These are phyloP conservation scores for Tiaroga cobitis DNA, from an alignment of 2,797 vertebrate genomes.

Conservation along the genomic window DNA sequence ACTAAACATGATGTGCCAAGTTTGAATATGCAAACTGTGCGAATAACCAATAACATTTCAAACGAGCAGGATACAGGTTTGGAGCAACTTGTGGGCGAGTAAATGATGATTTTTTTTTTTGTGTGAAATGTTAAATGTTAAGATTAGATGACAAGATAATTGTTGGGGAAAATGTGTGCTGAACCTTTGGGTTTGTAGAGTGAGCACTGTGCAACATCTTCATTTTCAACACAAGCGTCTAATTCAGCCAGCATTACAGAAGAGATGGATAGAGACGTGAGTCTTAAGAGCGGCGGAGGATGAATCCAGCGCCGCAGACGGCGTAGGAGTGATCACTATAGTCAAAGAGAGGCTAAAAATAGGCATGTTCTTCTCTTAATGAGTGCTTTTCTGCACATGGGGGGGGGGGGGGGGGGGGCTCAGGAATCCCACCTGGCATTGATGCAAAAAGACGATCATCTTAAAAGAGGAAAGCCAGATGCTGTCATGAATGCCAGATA, in stretches of 20 bases:
- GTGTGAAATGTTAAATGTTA: neutral
- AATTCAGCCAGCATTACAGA: constrained; percentile 2
- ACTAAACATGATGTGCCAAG: too few species aligned
- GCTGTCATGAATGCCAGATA: neutral
- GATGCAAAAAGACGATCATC: neutral
- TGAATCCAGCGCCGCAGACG: neutral
- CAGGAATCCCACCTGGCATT: constrained; percentile 24
- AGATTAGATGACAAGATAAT: neutral
- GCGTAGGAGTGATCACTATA: constrained; percentile 51
- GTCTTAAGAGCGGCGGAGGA: constrained; percentile 6
- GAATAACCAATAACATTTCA: neutral
- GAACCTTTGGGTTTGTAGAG: neutral
- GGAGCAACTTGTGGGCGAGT: neutral
- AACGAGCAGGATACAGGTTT: too few species aligned
- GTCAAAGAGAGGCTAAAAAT: constrained; percentile 36
- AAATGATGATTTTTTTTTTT: neutral
- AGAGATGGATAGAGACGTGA: constrained; percentile 21
- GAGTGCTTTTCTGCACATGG: constrained; percentile 16
- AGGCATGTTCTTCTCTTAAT: constrained; percentile 24
- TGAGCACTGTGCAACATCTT: neutral
- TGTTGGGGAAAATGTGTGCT: neutral
- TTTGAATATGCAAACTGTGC: neutral
- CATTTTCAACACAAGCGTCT: neutral
- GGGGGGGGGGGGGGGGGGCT: too few species aligned
- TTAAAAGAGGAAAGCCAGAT: neutral